Base-by-base conservation (phyloP, 2,888 invertebrate species). In the Dasypogon diadema region DNA sequence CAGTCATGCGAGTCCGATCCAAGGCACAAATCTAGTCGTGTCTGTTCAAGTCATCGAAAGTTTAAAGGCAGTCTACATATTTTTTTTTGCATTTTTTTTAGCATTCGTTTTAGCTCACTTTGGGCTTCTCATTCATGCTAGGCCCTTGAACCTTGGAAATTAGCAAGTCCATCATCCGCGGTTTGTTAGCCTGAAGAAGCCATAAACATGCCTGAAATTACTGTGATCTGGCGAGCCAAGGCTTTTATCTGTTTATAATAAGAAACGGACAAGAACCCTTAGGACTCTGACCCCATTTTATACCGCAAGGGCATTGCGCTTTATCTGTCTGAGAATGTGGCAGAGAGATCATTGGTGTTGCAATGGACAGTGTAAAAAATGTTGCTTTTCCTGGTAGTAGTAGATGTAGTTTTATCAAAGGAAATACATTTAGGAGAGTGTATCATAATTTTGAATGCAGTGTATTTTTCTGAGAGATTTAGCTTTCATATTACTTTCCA, bases 41-140 rank as follows among this genome's bases (percentile, higher is more conserved):
- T 68, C 48, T 68, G 48, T 14, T 48, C 48, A 26, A 3, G 65
- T 26, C 46, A 48, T 68, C 24, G 24, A 8, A 46, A 24, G 65
- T 48, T 48, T 68, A 68, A 68, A 68, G 65, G 65, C 65, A 46
- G 65, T 48, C 65, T 48, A 68, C 48, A 68, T 26, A 12, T 46
- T 22, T 10, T 0, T 10, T 21, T 46, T 21, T n/a, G n/a, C n/a
- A 14, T 46, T 22, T 26, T 46, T 68, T 65, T 68, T 48, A 12
- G 26, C 14, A 48, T 48, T 14, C 24, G 24, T 68, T 22, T 54
- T 14, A 21, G 5, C n/a, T 46, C 48, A 68, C 8, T 26, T 63
- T 42, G 63, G 42, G 42, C 21, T 42, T 26, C 46, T 26, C 16
- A 24, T 48, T 24, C 24, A 16, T 14, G n/a, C 14, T n/a, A n/a